phyloP scores from a whole-genome alignment of 2,888 invertebrate genomes.

The Pterobdella sp. region DNA sequence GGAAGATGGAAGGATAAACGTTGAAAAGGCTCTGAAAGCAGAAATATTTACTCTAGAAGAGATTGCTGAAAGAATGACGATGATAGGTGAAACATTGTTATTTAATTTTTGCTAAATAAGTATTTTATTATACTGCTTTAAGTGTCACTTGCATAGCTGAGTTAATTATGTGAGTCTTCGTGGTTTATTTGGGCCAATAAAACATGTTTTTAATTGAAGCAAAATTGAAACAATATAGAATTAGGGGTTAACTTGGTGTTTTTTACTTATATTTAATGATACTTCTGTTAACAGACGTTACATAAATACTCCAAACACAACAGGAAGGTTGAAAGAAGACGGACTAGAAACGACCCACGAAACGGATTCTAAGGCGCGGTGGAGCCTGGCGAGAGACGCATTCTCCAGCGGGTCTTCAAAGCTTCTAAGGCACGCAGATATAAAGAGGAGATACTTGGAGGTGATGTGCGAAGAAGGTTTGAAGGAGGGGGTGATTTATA shows the following conservation, averaged over 20 bases:
- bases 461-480: not conserved
- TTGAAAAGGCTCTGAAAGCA: not conserved
- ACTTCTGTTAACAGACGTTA: not conserved
- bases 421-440: not conserved
- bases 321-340: not conserved
- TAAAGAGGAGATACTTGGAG: not conserved
- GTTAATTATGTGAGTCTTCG: too few relatives aligned
- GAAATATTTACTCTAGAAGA: not conserved
- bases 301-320: not conserved
- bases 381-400: not conserved
- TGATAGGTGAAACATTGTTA: not conserved
- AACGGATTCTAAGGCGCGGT: slow-evolving; percentile 1
- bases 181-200: too few relatives aligned
- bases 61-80: not conserved
- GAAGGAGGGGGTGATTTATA: not conserved
- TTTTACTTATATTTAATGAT: too few relatives aligned
- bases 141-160: too few relatives aligned
- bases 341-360: not conserved
- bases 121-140: too few relatives aligned
- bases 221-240: too few relatives aligned
- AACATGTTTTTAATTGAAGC: too few relatives aligned
- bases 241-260: too few relatives aligned
- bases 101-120: too few relatives aligned
- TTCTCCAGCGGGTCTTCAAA: not conserved
- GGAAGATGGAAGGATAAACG: not conserved